Evolutionary conservation across 2,113 vertebrate genomes (phyloP), one percentile per base, ranked within the genome.

Genomic region (Perca flavescens): DNA sequence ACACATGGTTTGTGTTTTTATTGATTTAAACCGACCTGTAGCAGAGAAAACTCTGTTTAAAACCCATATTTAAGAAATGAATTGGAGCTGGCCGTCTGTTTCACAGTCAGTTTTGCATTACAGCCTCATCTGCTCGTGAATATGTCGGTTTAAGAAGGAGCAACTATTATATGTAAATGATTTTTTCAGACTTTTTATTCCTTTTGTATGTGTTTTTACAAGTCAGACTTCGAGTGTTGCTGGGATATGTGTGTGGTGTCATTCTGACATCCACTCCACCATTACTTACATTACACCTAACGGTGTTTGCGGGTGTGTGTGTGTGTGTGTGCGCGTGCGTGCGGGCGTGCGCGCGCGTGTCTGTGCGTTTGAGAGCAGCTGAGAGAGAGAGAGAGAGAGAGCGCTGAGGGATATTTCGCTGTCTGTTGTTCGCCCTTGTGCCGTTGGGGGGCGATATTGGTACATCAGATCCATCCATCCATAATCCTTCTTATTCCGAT

Each of bases 391-490:
- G 28, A 43, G 40, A 43, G 40, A 43, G 40, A 43, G 40, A 66
- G 31, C 58, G 31, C 47, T 4, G n/a, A 31, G 2, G 13, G 25
- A 13, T 16, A 1, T 31, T 15, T 34, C 34, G 1, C 66, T 49
- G 77, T 6, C 5, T 52, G 80, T 8, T 11, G 65, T 88, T 80
- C 4, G 1, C 40, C 16, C 13, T 2, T 12, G 1, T 1, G 72
- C 81, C 94, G 81, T 81, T 84, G 79, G 93, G 83, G 91, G 94
- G 94, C 91, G 90, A 79, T 77, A 82, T 87, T 77, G 88, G 43
- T 65, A 69, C 89, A 89, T 70, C 68, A 69, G 40, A 84, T 61
- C n/a, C 6, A 5, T 43, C 53, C 5, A 13, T 6, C 34, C 70
- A 73, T 71, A 3, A 66, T 66, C 56, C 21, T 21, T 65, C 31